Evolutionary conservation across 1,140 invertebrate genomes (phyloP).

Genomic region (Bradynema listronoti): DNA sequence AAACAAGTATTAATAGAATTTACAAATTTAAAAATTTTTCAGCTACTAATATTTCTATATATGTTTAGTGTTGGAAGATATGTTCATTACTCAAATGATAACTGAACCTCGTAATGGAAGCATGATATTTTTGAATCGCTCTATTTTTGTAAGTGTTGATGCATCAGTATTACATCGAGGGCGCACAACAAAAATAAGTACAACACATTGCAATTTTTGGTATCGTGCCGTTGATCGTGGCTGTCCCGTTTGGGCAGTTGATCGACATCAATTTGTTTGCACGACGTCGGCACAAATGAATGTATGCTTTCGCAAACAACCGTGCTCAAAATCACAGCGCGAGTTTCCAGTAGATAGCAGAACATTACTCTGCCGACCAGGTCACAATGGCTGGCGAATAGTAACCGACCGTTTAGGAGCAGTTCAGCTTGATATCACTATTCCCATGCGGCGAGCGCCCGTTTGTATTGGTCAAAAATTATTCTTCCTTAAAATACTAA

Average conservation of each 20-base stretch:
- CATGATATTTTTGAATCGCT: too few relatives aligned
- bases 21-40: too few relatives aligned
- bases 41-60: too few relatives aligned
- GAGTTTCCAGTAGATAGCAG: constrained; percentile 3
- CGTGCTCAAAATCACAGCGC: not conserved
- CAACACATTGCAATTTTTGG: constrained; percentile 12
- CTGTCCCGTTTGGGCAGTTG: constrained; percentile 1
- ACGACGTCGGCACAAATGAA: not conserved
- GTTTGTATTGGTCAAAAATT: not conserved
- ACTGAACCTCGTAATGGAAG: too few relatives aligned
- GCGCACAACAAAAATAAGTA: too few relatives aligned
- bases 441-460: not conserved
- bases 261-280: constrained; percentile 1
- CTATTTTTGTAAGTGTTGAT: too few relatives aligned
- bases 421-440: too few relatives aligned
- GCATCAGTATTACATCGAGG: too few relatives aligned
- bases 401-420: not conserved
- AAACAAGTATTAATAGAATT: too few relatives aligned
- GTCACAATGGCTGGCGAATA: not conserved
- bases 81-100: too few relatives aligned
- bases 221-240: constrained; percentile 2
- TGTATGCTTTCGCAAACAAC: not conserved
- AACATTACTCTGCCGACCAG: not conserved
- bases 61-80: too few relatives aligned
- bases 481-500: not conserved